These are phyloP conservation scores for Oreochromis mossambicus DNA, from an alignment of 2,797 vertebrate species.

Conservation along the genomic window DNA sequence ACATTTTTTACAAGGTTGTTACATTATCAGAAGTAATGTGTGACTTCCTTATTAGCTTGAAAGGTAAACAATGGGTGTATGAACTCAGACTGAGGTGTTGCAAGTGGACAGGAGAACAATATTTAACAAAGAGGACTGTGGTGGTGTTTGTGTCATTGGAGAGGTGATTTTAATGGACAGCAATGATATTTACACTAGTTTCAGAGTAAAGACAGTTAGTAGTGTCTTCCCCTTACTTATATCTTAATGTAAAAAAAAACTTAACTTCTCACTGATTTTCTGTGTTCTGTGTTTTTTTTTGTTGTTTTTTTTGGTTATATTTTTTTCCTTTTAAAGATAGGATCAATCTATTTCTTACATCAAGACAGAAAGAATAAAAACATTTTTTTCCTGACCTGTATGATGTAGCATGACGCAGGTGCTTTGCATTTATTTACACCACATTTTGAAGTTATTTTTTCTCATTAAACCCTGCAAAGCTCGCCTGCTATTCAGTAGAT, in stretches of 20 bases:
- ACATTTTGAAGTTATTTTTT: neutral
- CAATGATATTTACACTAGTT: slow-evolving; percentile 37
- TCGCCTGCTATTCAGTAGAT: neutral
- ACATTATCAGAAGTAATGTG: neutral
- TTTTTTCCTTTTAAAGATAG: neutral
- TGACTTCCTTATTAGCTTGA: neutral
- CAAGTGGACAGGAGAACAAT: neutral
- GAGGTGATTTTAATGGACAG: neutral
- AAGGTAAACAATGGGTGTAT: neutral
- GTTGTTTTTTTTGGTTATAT: neutral
- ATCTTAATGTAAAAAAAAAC: neutral
- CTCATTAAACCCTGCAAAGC: neutral
- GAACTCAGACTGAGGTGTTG: neutral
- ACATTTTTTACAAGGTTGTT: neutral
- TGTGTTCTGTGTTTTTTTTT: neutral
- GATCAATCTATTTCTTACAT: neutral
- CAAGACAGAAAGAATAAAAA: neutral
- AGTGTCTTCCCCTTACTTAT: neutral
- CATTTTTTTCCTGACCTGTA: neutral
- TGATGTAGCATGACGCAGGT: neutral
- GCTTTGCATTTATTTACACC: neutral
- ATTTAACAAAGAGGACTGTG: neutral
- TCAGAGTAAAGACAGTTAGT: neutral
- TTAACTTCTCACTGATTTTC: neutral
- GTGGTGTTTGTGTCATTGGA: neutral